These are phyloP conservation scores for Zophobas morio DNA, from an alignment of 1,140 invertebrate genomes.

Conservation along the genomic window DNA sequence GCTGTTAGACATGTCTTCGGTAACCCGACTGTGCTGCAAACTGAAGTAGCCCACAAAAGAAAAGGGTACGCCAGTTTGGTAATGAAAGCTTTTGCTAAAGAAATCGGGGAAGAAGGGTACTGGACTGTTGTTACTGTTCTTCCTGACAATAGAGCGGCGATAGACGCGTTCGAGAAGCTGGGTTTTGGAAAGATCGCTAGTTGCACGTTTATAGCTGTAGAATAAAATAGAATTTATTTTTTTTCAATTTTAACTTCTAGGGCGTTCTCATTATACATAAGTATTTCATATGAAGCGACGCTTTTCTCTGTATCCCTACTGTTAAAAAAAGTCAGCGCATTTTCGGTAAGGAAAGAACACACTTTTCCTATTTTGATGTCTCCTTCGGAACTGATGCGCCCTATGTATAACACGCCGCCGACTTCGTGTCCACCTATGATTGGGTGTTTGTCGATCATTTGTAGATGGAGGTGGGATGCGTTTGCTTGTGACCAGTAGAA, in stretches of 20 bases:
- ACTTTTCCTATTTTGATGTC: background rate
- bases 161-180: too few species aligned
- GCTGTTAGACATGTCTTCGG: too few species aligned
- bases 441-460: background rate
- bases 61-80: too few species aligned
- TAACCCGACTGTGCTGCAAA: too few species aligned
- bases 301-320: background rate
- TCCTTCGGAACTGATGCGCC: background rate
- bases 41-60: too few species aligned
- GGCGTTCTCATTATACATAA: background rate
- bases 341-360: background rate
- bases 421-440: background rate
- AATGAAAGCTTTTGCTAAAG: too few species aligned
- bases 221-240: background rate
- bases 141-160: too few species aligned
- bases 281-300: background rate
- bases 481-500: background rate
- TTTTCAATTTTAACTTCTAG: background rate
- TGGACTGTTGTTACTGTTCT: too few species aligned
- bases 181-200: too few species aligned
- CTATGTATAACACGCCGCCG: background rate
- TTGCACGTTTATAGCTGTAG: too few species aligned
- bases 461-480: background rate
- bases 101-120: too few species aligned
- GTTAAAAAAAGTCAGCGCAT: background rate